Evolutionary conservation across 2,113 vertebrate species (phyloP), one percentile per base, ranked within the genome.

Genomic region (Urocynchramus pylzowi): DNA sequence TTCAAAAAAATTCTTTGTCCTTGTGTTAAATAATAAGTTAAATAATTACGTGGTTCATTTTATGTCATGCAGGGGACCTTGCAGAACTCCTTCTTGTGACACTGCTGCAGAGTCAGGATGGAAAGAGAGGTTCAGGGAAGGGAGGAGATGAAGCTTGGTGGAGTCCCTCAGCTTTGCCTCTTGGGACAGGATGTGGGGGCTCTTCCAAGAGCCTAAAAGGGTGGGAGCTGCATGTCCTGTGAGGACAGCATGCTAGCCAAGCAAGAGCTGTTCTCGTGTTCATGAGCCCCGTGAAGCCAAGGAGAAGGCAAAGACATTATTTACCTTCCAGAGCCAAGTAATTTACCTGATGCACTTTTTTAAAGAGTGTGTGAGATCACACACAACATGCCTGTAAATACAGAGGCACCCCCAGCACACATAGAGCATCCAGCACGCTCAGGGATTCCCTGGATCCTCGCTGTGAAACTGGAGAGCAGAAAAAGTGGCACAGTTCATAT

Each of bases 201-300:
- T 81, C 56, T 74, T 78, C 68, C 56, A 75, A 31, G 26, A 79
- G 14, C 44, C 31, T 37, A 10, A 49, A 87, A 47, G 11, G 19
- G 15, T 41, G 35, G 68, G n/a, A 76, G n/a, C 24, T 76, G 24
- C 42, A 15, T 22, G 28, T 33, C 45, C 69, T 71, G 20, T 27
- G 45, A 41, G 45, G 20, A 74, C 27, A 94, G 10, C 2, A 13
- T 42, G 26, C n/a, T 50, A 41, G 47, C 45, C 13, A 23, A 70
- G 37, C 28, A 78, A 79, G n/a, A 30, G 21, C 8, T 63, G 7
- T 28, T 63, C 18, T 44, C 44, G 39, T 68, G 65, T 44, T 63
- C 33, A 10, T 15, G 16, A 89, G 33, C 8, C 10, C 39, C 7
- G 1, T 26, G 35, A 1, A 3, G 53, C 20, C 57, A 47, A 0